A percentile compares a stretch with the other conserved stretches of the same genome.
Evolutionary conservation across 2,888 invertebrate species (phyloP).

Genomic region (Silvanus unidentatus): DNA sequence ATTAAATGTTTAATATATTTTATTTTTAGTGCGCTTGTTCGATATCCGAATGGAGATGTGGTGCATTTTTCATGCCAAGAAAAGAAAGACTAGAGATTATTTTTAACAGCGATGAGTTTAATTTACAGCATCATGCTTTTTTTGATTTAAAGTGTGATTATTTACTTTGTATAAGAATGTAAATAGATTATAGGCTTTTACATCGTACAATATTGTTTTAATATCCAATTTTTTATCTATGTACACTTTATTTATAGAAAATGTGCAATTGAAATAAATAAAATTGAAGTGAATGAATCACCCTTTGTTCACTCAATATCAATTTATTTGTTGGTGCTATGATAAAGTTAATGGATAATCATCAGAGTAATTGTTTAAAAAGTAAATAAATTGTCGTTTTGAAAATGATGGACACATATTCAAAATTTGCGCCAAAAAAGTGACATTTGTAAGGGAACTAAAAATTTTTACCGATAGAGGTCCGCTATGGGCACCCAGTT

Average conservation of each 20-base stretch:
- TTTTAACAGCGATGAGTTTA: neutral
- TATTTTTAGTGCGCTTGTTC: constrained; percentile 76
- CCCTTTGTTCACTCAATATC: too few species aligned
- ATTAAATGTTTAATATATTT: constrained; percentile 17
- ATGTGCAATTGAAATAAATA: too few species aligned
- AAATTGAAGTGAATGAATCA: too few species aligned
- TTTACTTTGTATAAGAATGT: neutral
- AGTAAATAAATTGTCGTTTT: too few species aligned
- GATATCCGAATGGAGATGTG: constrained; percentile 85
- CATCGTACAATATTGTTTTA: too few species aligned
- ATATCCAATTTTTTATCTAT: too few species aligned
- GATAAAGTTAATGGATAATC: too few species aligned
- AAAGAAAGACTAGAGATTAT: constrained; percentile 33
- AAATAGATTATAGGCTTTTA: too few species aligned
- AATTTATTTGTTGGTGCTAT: too few species aligned
- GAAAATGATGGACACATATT: constrained; percentile 2
- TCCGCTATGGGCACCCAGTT: constrained; percentile 45
- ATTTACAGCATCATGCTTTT: neutral
- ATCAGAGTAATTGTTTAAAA: too few species aligned
- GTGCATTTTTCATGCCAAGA: constrained; percentile 88
- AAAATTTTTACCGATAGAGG: constrained; percentile 41
- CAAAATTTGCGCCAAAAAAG: constrained; percentile 3
- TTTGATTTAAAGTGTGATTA: neutral
- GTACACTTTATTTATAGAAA: too few species aligned
- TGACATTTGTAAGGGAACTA: constrained; percentile 11